These are phyloP conservation scores for Hermaeophaga mercurialis DNA, from an alignment of 2,888 invertebrate species.

Conservation along the genomic window DNA sequence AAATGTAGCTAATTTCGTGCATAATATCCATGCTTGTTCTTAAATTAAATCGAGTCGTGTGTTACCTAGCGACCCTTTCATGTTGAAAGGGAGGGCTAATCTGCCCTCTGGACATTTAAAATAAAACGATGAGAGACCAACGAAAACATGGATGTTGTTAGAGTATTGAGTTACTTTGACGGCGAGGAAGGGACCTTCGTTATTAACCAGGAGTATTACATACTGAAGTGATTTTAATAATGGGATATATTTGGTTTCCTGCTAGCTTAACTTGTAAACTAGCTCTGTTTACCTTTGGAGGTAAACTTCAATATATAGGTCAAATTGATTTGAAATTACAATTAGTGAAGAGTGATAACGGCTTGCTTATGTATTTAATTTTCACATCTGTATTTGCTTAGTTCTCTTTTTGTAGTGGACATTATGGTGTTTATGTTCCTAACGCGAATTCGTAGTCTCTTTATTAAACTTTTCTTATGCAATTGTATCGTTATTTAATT, in stretches of 20 bases:
- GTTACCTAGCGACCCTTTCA: slow-evolving; percentile 23
- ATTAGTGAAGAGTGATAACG: too few species aligned
- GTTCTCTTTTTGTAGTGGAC: too few species aligned
- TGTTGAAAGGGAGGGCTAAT: slow-evolving; percentile 28
- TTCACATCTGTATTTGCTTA: too few species aligned
- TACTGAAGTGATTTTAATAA: slow-evolving; percentile 6
- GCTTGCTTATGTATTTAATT: too few species aligned
- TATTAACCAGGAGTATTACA: slow-evolving; percentile 8
- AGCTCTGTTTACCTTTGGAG: not conserved
- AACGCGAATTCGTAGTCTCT: too few species aligned
- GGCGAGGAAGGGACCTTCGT: not conserved
- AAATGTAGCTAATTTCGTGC: slow-evolving; percentile 18
- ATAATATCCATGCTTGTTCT: slow-evolving; percentile 18
- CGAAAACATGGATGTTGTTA: slow-evolving; percentile 17
- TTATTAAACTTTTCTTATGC: too few species aligned
- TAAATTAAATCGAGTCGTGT: slow-evolving; percentile 21
- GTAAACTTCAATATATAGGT: not conserved
- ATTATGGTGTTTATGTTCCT: too few species aligned
- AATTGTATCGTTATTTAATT: too few species aligned
- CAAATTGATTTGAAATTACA: too few species aligned
- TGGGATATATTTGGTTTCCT: slow-evolving; percentile 6
- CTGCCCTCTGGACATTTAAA: slow-evolving; percentile 22
- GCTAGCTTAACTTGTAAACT: not conserved
- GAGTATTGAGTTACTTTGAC: slow-evolving; percentile 21
- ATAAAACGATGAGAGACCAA: slow-evolving; percentile 20